phyloP scores from a whole-genome alignment of 2,797 vertebrate genomes.

The Apodemus agrarius region DNA sequence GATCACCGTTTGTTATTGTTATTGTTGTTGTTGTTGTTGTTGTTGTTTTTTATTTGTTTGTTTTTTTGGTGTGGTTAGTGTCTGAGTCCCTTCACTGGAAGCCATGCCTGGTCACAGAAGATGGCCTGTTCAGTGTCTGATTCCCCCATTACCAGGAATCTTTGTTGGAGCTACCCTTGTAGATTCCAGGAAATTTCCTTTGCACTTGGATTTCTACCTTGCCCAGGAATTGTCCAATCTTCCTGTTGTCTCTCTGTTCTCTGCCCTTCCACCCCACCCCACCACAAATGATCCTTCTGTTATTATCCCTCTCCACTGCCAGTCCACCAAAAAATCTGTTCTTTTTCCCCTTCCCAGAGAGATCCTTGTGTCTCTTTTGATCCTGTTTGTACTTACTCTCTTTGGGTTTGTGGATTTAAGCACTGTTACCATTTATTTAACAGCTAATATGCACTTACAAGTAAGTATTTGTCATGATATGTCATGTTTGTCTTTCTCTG shows the following conservation, averaged over 20 bases:
- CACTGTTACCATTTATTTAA: not conserved
- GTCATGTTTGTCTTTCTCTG: not conserved
- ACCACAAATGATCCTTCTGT: not conserved
- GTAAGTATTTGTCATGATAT: not conserved
- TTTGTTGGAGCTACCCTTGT: not conserved
- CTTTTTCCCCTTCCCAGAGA: not conserved
- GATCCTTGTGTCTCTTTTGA: not conserved
- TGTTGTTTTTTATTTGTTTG: too few relatives aligned
- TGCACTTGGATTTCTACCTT: not conserved
- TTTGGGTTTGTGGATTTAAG: not conserved
- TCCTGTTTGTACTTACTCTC: not conserved
- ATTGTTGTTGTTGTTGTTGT: too few relatives aligned
- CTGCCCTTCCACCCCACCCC: not conserved
- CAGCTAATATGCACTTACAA: not conserved
- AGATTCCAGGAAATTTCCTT: not conserved
- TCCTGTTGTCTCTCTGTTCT: not conserved
- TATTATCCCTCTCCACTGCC: not conserved
- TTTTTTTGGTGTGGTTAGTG: not conserved
- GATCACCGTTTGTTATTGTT: too few relatives aligned
- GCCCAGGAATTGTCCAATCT: not conserved
- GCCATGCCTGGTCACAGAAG: not conserved
- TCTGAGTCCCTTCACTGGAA: not conserved
- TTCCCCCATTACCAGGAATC: not conserved
- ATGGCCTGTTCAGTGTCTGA: not conserved
- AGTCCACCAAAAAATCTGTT: not conserved